Base-by-base conservation (phyloP, 2,888 invertebrate species). In the Miltochrista miniata region DNA sequence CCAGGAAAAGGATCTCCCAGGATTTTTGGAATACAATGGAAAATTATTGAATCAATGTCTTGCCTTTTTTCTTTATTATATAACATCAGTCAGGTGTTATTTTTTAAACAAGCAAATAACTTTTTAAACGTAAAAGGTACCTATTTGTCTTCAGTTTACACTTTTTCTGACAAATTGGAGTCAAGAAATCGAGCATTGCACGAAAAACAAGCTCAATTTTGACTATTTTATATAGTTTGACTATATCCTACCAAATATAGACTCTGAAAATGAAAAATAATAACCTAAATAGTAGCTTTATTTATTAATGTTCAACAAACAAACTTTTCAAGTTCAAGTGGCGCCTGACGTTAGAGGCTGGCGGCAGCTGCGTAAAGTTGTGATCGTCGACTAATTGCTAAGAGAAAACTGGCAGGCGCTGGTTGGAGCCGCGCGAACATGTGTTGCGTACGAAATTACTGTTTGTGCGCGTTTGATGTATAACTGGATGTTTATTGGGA, bases 361-460 rank as follows among this genome's bases (percentile, higher is more conserved):
- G 65, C 59, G 61, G 49, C 59, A 66, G 71, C 64, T 66, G 66
- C 59, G 41, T 38, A 59, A 61, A 65, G 67, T 64, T 51, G 73
- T 74, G 70, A 74, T 76, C 70, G 70, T 60, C 59, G 59, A 61
- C 65, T 76, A 73, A 76, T 75, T 76, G 74, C 76, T 63, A 64
- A 34, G 54, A 61, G 64, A 64, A 68, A 72, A 70, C 71, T 69
- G 61, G 56, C 70, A 76, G 79, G 77, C 77, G 73, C 62, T 59
- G 49, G 64, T 59, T 63, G 54, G 54, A 45, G 61, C 51, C 54
- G 51, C 54, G 56, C 44, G 49, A 59, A 61, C 61, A 69, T 57
- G 54, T 71, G 69, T 64, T 64, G 58, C 61, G 59, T 59, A 51
- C 51, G 50, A 61, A 64, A 63, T 60, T 54, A 56, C 64, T 64